Percentiles rank a stretch among this genome's conserved stretches.
phyloP scores from a whole-genome alignment of 2,888 invertebrate genomes.

The Ennomos quercinarius region DNA sequence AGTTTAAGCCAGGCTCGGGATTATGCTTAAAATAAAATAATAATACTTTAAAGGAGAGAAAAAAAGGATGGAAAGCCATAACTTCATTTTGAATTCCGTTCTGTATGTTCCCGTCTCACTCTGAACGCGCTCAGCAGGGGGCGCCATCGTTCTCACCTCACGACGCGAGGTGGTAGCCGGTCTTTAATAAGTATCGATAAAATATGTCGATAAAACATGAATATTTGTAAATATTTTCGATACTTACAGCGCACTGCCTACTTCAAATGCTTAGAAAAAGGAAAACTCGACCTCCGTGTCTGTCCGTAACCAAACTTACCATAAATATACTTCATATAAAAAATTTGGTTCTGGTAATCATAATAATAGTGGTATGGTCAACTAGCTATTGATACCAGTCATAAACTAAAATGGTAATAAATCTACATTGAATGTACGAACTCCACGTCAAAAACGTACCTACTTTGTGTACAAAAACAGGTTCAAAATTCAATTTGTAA shows the following conservation, averaged over 20 bases:
- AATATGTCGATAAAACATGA: conserved; percentile 83
- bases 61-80: conserved; percentile 77
- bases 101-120: conserved; percentile 78
- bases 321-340: conserved; percentile 23
- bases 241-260: conserved; percentile 59
- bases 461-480: conserved; percentile 55
- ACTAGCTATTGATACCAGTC: conserved; percentile 56
- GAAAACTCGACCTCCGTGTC: conserved; percentile 29
- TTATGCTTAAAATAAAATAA: conserved; percentile 75
- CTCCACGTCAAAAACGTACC: conserved; percentile 56
- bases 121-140: conserved; percentile 80
- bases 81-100: conserved; percentile 83
- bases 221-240: conserved; percentile 83
- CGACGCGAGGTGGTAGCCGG: conserved; percentile 84
- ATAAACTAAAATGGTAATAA: conserved; percentile 63
- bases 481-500: conserved; percentile 75
- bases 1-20: conserved; percentile 59
- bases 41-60: conserved; percentile 65
- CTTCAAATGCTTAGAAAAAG: conserved; percentile 39
- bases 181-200: conserved; percentile 85
- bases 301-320: conserved; percentile 31
- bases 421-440: conserved; percentile 65
- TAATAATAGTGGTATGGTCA: conserved; percentile 59
- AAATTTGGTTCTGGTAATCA: conserved; percentile 44
- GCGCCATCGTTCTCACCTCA: conserved; percentile 84